Evolutionary conservation across 2,797 vertebrate species (phyloP), one percentile per base, ranked within the genome.

Genomic region (Trachops cirrhosus): DNA sequence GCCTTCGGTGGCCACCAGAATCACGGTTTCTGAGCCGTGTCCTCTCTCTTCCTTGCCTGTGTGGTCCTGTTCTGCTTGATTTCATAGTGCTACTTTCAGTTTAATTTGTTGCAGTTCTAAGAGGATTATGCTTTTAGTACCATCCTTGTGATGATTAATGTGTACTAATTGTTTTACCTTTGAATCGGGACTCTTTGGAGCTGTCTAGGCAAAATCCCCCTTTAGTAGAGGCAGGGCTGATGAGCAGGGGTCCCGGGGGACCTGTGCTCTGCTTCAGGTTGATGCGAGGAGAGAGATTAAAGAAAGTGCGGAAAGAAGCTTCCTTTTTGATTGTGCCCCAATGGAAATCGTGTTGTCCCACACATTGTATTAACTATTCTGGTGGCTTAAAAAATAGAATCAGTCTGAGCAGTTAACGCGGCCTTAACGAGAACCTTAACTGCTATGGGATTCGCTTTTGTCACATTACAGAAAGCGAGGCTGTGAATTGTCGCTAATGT

Each of bases 91-190:
- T 89, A 68, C 89, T 95, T 96, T 88, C 75, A 64, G 70, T 73
- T 95, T 96, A 87, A 93, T 96, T 96, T 96, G 96, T 96, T 89
- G 77, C 94, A 91, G 54, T 95, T 97, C 83, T 96, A 96, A 96
- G 84, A 95, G 91, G 86, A 97, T 96, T 97, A 88, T 82, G 77
- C 84, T 96, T 96, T 97, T 90, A 93, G 95, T 95, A 83, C 89
- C 62, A 75, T 82, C 87, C 80, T 96, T 96, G 89, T 96, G 96
- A 97, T 96, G 95, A 97, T 96, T 97, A 97, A 97, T 96, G 95
- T 94, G 91, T 95, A 93, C 89, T 97, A 97, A 97, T 97, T 96
- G 93, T 96, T 97, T 96, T 96, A 97, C 93, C 91, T 97, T 97
- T 97, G 94, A 97, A 94, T 98, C 0, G 0, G 62, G 70, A 92